Evolutionary conservation across 2,113 vertebrate species (phyloP), one percentile per base, ranked within the genome.

Genomic region (Condylura cristata): DNA sequence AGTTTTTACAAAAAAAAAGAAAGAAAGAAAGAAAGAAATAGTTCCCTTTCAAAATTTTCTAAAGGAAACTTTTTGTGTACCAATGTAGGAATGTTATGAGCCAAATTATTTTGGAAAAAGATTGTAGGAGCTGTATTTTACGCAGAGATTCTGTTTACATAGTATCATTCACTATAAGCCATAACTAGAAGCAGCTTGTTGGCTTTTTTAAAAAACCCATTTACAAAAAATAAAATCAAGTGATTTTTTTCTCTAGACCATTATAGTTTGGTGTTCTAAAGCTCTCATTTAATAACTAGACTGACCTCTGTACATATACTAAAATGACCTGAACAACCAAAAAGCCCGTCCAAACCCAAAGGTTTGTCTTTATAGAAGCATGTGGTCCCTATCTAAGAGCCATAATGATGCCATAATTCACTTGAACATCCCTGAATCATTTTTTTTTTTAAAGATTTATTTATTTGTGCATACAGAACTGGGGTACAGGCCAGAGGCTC

Each of bases 11-110:
- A 56, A 56, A 56, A 12, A 79, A 87, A 84, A n/a, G 74, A 41
- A 84, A 80, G 79, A 85, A 14, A 3, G n/a, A n/a, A n/a, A n/a
- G n/a, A n/a, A n/a, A n/a, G 61, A 41, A 80, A 68, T 70, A n/a
- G 83, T 87, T 82, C 68, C 37, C 34, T 75, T 82, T 94, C 56
- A 82, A 60, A 6, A 61, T 90, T 92, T 95, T 65, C 86, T 56
- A 61, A 41, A 83, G 20, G 32, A 39, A 81, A 75, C 10, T 75
- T 51, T 3, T 82, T 34, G 16, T 34, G 60, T n/a, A 82, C 39
- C 48, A 92, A 28, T 66, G 89, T 90, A 76, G 32, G 74, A 74
- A 90, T 26, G 44, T 16, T 34, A 83, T 10, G 20, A 74, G n/a
- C 48, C 32, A 84, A 76, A 70, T 70, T 78, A 72, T 85, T 89